Conservation (phyloP, 2,113 vertebrate genomes). For the Thunnus maccoyii region DNA sequence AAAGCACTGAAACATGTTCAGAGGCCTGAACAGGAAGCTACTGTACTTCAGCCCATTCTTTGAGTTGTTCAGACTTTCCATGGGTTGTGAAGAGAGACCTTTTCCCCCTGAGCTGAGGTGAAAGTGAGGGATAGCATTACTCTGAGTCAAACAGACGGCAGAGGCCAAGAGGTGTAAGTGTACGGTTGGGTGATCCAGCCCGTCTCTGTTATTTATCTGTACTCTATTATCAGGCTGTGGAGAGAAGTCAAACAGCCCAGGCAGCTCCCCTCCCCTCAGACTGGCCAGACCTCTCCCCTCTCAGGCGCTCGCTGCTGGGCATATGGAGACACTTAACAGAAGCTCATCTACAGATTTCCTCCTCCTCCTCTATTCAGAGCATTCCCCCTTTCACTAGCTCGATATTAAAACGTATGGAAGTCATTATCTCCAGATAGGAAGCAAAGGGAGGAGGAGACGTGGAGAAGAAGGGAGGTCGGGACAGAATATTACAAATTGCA, state of each 20-base stretch:
- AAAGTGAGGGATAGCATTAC: constrained; percentile 56
- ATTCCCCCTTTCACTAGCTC: constrained; percentile 60
- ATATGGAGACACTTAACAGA: constrained; percentile 86
- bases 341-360: constrained; percentile 84
- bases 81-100: constrained; percentile 26
- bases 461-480: constrained; percentile 27
- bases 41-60: constrained; percentile 39
- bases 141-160: constrained; percentile 42
- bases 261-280: constrained; percentile 35
- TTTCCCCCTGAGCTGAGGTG: constrained; percentile 15
- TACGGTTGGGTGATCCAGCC: constrained; percentile 49
- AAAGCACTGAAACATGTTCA: constrained; percentile 55
- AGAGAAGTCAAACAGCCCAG: constrained; percentile 48
- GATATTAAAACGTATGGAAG: constrained; percentile 80
- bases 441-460: constrained; percentile 28
- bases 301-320: constrained; percentile 65
- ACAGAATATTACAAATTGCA: constrained; percentile 62
- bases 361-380: constrained; percentile 56
- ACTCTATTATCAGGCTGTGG: constrained; percentile 57
- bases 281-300: constrained; percentile 51
- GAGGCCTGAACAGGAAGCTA: constrained; percentile 52
- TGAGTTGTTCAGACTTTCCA: constrained; percentile 53
- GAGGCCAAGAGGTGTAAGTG: constrained; percentile 56
- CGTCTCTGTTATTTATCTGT: constrained; percentile 59
- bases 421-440: constrained; percentile 71